Conservation (phyloP, 2,888 invertebrate genomes). For the Melanostoma mellinum region DNA sequence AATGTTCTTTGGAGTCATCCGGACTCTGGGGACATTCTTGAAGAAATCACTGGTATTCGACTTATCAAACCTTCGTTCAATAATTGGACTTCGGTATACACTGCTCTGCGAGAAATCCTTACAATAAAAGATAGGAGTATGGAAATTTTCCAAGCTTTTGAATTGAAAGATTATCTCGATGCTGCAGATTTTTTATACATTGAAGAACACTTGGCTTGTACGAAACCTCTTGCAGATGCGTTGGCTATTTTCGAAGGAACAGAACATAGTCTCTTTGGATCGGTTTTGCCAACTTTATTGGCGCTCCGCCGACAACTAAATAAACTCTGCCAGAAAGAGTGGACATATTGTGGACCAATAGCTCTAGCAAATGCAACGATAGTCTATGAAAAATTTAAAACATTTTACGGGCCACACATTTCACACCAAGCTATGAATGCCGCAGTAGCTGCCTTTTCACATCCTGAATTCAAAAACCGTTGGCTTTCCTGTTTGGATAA, state of each 20-base stretch:
- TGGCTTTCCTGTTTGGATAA: slow-evolving; percentile 39
- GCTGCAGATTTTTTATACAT: slow-evolving; percentile 39
- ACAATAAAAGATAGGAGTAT: slow-evolving; percentile 19
- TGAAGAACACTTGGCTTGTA: slow-evolving; percentile 41
- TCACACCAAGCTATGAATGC: slow-evolving; percentile 1
- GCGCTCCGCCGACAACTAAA: slow-evolving; percentile 23
- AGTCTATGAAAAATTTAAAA: slow-evolving; percentile 22
- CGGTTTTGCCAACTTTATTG: slow-evolving; percentile 34
- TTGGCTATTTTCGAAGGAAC: slow-evolving; percentile 13
- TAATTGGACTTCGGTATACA: slow-evolving; percentile 23
- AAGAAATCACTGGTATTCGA: slow-evolving; percentile 12
- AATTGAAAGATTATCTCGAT: slow-evolving; percentile 8
- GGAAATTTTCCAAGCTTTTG: slow-evolving; percentile 32
- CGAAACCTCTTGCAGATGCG: slow-evolving; percentile 41
- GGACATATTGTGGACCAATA: slow-evolving; percentile 17
- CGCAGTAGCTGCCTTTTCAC: slow-evolving; percentile 43
- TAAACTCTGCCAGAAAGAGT: slow-evolving; percentile 23
- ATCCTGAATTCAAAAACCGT: slow-evolving; percentile 49
- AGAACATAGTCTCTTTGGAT: slow-evolving; percentile 20
- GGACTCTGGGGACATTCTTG: not conserved
- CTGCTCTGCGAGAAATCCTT: slow-evolving; percentile 30
- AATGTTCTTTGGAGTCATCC: slow-evolving; percentile 46
- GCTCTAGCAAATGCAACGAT: not conserved
- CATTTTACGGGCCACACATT: slow-evolving; percentile 18
- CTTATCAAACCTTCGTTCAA: slow-evolving; percentile 3